Evolutionary conservation across 2,797 vertebrate genomes (phyloP), one percentile per base, ranked within the genome.

Genomic region (Phoeniculus purpureus): DNA sequence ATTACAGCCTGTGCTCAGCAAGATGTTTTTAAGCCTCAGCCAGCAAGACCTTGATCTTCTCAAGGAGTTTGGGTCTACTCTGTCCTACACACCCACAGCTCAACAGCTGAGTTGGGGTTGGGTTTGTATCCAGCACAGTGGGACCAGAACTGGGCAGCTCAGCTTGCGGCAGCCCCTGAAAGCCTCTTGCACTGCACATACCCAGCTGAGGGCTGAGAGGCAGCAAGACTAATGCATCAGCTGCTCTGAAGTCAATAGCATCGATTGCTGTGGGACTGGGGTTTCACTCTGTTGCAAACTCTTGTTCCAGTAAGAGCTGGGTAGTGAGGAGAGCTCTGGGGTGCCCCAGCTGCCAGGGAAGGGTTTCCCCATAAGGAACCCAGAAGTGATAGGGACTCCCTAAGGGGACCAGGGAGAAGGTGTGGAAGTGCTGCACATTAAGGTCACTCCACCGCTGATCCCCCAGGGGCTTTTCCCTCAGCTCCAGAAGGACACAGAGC

Each of bases 41-140:
- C 94, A 94, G 83, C 88, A 93, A 71, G 50, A 81, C 34, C 90
- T 90, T 85, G 91, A 91, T 92, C 94, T 81, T 81, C 25, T 81
- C 72, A 82, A 89, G 48, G 76, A 73, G 79, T 88, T 83, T 54
- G 84, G 91, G 74, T 78, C 81, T 25, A 60, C 88, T 85, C 16
- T 74, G 91, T 91, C 56, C 6, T 43, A 15, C 60, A 6, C 40
- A n/a, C 26, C 29, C 59, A 1, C 62, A 70, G 91, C 72, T 55
- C 60, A 71, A 59, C 88, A 70, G 73, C 89, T 75, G 93, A 8
- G 78, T 31, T 16, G 2, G 51, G 8, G 71, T 8, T 48, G 85
- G 81, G 83, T 45, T 34, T 0, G 0, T 3, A 7, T 10, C 70
- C 83, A 91, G 80, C 76, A 34, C 73, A 1, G 34, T 9, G 17